Conservation (phyloP, 2,797 vertebrate species). For the Melanotaenia maccullochi region DNA sequence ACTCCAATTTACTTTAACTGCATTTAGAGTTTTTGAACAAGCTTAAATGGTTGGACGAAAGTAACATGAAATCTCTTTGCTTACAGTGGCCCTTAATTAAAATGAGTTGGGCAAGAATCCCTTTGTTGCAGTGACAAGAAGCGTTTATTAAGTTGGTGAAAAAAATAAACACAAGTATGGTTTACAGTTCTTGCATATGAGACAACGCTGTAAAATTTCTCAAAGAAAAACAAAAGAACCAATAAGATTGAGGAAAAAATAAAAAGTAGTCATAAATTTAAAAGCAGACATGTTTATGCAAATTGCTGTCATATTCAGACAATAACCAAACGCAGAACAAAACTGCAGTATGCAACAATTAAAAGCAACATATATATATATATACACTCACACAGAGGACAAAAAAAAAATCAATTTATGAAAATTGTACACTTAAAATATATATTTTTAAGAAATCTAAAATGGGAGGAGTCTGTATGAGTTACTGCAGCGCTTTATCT, state of each 20-base stretch:
- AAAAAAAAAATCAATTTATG: slow-evolving; percentile 4
- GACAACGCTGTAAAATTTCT: neutral
- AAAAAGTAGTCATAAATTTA: neutral
- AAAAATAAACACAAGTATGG: neutral
- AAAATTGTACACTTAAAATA: slow-evolving; percentile 63
- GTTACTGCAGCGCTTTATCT: slow-evolving; percentile 44
- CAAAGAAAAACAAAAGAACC: slow-evolving; percentile 2
- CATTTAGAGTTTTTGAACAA: neutral
- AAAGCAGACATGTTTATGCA: neutral
- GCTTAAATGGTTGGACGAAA: neutral
- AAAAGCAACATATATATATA: slow-evolving; percentile 18
- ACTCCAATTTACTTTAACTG: neutral
- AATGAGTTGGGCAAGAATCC: neutral
- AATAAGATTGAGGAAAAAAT: neutral
- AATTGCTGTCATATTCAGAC: slow-evolving; percentile 79
- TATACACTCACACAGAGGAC: neutral
- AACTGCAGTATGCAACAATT: slow-evolving; percentile 1
- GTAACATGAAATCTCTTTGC: neutral
- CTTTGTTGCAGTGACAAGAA: neutral
- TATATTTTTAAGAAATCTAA: slow-evolving; percentile 23
- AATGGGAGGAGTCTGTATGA: slow-evolving; percentile 16
- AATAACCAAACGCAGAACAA: slow-evolving; percentile 27
- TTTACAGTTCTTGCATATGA: neutral
- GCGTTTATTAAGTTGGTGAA: slow-evolving; percentile 33
- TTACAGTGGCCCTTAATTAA: neutral